phyloP scores from a whole-genome alignment of 2,113 vertebrate species.

The Caloenas nicobarica region DNA sequence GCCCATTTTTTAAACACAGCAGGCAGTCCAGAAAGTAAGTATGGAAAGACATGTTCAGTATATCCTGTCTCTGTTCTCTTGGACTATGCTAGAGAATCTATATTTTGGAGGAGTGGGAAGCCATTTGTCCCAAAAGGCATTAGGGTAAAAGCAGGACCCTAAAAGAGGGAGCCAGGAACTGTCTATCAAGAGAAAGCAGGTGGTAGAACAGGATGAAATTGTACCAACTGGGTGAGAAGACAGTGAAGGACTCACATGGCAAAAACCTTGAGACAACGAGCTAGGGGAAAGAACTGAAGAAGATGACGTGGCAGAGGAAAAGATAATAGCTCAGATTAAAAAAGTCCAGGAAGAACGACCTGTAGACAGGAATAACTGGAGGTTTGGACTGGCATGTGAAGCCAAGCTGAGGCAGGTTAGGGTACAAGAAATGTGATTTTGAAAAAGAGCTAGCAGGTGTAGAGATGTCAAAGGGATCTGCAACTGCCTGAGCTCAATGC shows the following conservation, averaged over 20 bases:
- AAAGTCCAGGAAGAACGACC: neutral
- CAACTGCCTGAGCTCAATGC: rapidly evolving
- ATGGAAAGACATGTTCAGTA: neutral
- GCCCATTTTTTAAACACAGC: neutral
- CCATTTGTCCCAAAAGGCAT: neutral
- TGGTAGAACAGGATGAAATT: neutral
- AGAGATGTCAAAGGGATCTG: neutral
- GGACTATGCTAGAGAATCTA: too few species aligned
- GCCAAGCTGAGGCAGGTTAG: neutral
- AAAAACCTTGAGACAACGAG: neutral
- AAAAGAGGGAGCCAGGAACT: neutral
- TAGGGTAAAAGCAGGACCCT: neutral
- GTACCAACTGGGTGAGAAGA: neutral
- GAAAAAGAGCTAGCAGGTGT: neutral
- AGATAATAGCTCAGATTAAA: neutral
- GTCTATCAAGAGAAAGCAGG: neutral
- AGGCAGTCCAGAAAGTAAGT: neutral
- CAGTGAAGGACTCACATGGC: neutral
- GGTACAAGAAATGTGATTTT: neutral
- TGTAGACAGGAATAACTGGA: neutral
- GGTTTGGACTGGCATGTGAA: neutral
- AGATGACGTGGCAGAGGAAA: neutral
- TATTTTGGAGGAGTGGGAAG: neutral
- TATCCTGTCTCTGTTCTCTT: neutral
- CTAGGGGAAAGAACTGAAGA: neutral